Evolutionary conservation across 2,797 vertebrate genomes (phyloP).

Genomic region (Onychomys leucogaster): DNA sequence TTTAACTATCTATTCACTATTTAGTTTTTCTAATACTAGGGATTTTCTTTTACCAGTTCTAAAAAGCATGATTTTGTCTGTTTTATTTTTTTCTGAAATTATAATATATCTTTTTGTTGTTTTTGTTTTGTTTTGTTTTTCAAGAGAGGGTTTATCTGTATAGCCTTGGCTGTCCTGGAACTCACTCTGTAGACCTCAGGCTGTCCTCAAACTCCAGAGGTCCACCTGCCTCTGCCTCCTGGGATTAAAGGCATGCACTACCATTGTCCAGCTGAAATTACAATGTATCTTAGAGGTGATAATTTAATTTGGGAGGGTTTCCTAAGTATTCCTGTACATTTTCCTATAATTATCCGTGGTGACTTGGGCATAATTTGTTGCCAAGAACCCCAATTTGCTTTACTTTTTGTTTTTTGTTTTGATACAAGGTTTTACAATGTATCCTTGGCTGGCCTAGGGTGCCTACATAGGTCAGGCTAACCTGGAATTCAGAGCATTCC

Average conservation of each 20-base stretch:
- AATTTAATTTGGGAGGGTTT: neutral
- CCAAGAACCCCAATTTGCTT: neutral
- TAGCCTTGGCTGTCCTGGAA: neutral
- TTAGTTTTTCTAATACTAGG: neutral
- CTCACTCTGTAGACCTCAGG: neutral
- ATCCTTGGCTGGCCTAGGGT: neutral
- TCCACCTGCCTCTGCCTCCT: neutral
- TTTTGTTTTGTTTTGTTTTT: neutral
- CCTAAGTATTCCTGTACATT: neutral
- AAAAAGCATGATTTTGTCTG: neutral
- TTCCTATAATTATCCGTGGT: conserved; percentile 8
- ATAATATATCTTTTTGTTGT: neutral
- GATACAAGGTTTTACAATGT: neutral
- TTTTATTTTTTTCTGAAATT: neutral
- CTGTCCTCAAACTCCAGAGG: neutral
- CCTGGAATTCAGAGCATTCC: neutral
- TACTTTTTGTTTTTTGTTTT: neutral
- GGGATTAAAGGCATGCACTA: neutral
- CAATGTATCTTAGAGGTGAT: neutral
- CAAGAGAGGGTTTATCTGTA: neutral
- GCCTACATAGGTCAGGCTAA: neutral
- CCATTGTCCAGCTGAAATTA: neutral
- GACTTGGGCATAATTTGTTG: conserved; percentile 1
- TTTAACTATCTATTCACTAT: neutral
- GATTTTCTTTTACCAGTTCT: conserved; percentile 1